phyloP scores from a whole-genome alignment of 2,113 vertebrate species.

The Carassius gibelio region DNA sequence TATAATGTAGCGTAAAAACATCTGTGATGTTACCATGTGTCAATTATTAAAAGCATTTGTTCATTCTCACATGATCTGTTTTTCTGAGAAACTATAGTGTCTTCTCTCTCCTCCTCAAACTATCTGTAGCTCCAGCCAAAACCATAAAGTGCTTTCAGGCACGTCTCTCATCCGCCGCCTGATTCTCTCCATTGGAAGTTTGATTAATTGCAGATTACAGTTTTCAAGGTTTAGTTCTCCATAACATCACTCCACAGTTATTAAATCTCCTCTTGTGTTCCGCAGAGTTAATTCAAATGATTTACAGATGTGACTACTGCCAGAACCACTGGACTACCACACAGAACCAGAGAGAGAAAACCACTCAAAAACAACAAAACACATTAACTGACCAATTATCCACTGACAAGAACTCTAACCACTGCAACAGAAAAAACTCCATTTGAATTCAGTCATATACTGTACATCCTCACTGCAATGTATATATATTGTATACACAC shows the following conservation, averaged over 20 bases:
- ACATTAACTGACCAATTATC: neutral
- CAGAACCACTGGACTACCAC: slow-evolving; percentile 10
- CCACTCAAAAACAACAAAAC: neutral
- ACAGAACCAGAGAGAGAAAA: neutral
- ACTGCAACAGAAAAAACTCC: neutral
- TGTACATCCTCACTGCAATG: neutral
- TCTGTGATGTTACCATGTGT: neutral
- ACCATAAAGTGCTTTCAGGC: neutral
- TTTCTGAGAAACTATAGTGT: slow-evolving; percentile 5
- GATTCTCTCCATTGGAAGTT: neutral
- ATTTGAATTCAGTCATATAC: neutral
- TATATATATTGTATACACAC: too few species aligned
- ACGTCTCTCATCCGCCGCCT: slow-evolving; percentile 1
- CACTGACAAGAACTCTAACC: neutral
- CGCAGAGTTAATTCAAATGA: neutral
- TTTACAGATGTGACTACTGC: neutral
- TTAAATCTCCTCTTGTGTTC: neutral
- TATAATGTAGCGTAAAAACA: too few species aligned
- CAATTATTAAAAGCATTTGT: neutral
- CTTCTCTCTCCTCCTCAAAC: neutral
- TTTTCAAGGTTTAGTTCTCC: neutral
- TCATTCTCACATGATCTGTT: neutral
- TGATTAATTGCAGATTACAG: slow-evolving; percentile 31
- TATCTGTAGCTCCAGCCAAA: neutral
- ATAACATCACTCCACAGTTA: slow-evolving; percentile 14